phyloP scores from a whole-genome alignment of 2,797 vertebrate genomes.

The Arnoldichthys spilopterus region DNA sequence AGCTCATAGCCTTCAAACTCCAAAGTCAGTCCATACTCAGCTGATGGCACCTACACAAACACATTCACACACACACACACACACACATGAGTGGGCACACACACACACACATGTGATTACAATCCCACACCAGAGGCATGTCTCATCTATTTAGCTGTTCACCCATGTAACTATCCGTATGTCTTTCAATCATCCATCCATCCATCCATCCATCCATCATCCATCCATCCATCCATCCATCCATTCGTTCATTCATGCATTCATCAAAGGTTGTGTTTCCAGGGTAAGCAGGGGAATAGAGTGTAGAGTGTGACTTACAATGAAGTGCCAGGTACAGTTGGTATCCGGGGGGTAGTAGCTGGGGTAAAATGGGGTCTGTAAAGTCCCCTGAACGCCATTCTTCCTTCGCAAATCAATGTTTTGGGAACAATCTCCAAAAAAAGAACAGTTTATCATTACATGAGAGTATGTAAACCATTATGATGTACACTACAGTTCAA shows the following conservation, averaged over 20 bases:
- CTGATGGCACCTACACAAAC: constrained; percentile 80
- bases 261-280: no score
- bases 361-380: constrained; percentile 89
- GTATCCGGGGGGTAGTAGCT: constrained; percentile 92
- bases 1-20: constrained; percentile 90
- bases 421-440: constrained; percentile 78
- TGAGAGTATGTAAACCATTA: background rate
- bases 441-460: background rate
- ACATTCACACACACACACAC: background rate
- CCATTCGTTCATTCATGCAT: no score
- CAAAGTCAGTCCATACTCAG: constrained; percentile 83
- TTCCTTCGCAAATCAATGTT: constrained; percentile 75
- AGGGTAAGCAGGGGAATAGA: no score
- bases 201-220: no score
- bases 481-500: no score
- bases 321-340: constrained; percentile 90
- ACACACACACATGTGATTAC: background rate
- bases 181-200: no score
- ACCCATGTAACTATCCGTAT: no score
- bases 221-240: no score
- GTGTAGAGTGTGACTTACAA: constrained; percentile 71
- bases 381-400: constrained; percentile 80
- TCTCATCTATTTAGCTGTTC: no score
- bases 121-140: no score
- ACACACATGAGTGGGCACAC: background rate